Conservation (phyloP, 2,113 vertebrate species). For the Etheostoma cragini region DNA sequence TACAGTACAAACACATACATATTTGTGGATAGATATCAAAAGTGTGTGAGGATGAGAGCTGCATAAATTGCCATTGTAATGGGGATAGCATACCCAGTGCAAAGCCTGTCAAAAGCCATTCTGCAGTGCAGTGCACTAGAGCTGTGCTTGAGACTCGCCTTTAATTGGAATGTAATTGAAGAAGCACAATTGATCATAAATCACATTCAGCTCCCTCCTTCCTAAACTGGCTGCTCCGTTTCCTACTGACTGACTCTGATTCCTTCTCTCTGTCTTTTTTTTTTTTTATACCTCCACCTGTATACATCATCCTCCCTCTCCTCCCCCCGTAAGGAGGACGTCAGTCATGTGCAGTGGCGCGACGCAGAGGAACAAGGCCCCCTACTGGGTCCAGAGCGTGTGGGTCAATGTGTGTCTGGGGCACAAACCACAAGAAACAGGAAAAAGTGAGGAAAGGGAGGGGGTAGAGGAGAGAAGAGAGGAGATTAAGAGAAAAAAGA, state of each 20-base stretch:
- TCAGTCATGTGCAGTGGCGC: slow-evolving; percentile 84
- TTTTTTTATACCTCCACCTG: slow-evolving; percentile 8
- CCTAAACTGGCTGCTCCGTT: slow-evolving; percentile 46
- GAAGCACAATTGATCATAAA: slow-evolving; percentile 81
- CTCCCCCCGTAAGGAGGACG: slow-evolving; percentile 71
- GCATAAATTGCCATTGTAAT: slow-evolving; percentile 43
- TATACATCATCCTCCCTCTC: slow-evolving; percentile 8
- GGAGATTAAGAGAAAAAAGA: slow-evolving; percentile 60
- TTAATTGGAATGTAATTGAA: slow-evolving; percentile 83
- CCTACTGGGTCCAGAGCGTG: slow-evolving; percentile 69
- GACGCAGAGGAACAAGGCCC: slow-evolving; percentile 81
- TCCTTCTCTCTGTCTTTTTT: slow-evolving; percentile 6
- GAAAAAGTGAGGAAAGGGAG: slow-evolving; percentile 7
- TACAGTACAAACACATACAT: slow-evolving; percentile 1
- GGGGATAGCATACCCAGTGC: slow-evolving; percentile 20
- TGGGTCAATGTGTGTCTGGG: slow-evolving; percentile 82
- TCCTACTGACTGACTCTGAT: slow-evolving; percentile 51
- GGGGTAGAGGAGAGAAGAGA: slow-evolving; percentile 5
- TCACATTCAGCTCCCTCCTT: slow-evolving; percentile 64
- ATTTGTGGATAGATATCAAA: slow-evolving; percentile 20
- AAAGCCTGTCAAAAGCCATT: slow-evolving; percentile 59
- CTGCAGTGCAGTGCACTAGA: slow-evolving; percentile 45
- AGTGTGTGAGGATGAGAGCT: slow-evolving; percentile 21
- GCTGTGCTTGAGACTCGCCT: slow-evolving; percentile 54
- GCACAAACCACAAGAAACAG: slow-evolving; percentile 55